A percentile compares a stretch with the other conserved stretches of the same genome.
phyloP scores from a whole-genome alignment of 23 tunicate genomes.

The Phallusia fumigata region DNA sequence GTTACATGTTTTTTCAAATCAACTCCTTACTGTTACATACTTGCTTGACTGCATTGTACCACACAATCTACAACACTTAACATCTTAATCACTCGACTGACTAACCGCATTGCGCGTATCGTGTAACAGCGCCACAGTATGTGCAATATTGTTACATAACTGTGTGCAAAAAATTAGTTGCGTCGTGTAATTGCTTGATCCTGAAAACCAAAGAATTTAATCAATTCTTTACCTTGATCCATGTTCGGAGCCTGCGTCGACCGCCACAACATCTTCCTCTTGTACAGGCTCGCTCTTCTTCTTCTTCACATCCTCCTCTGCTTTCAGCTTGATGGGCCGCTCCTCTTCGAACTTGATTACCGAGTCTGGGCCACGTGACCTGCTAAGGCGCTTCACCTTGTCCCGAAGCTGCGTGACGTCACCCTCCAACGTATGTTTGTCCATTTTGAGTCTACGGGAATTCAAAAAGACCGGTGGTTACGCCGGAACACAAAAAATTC shows the following conservation, averaged over 20 bases:
- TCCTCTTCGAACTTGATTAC: conserved; percentile 36
- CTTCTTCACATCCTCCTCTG: conserved; percentile 10
- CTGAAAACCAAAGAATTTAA: background rate
- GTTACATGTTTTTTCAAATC: too few relatives aligned
- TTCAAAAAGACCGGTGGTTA: background rate
- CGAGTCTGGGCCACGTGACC: conserved; percentile 33
- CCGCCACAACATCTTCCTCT: conserved; percentile 47
- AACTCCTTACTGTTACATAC: too few relatives aligned
- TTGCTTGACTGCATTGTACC: too few relatives aligned
- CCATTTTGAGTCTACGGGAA: conserved; percentile 29
- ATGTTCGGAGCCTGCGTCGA: conserved; percentile 24
- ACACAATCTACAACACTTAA: too few relatives aligned
- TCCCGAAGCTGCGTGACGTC: conserved; percentile 42
- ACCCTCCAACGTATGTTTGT: conserved; percentile 25
- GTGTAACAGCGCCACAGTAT: too few relatives aligned
- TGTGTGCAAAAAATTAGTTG: too few relatives aligned
- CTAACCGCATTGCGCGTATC: too few relatives aligned
- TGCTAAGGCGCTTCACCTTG: conserved; percentile 50
- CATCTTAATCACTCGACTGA: too few relatives aligned
- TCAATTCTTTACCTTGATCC: conserved; percentile 22
- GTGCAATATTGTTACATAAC: too few relatives aligned
- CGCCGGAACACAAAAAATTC: background rate
- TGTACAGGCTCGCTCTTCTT: conserved; percentile 30
- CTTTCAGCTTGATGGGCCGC: conserved; percentile 36
- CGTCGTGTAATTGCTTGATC: too few relatives aligned